Percentiles rank a stretch among this genome's conserved stretches.
Conservation (phyloP, 1,140 invertebrate species). For the Drosophila lowei region DNA sequence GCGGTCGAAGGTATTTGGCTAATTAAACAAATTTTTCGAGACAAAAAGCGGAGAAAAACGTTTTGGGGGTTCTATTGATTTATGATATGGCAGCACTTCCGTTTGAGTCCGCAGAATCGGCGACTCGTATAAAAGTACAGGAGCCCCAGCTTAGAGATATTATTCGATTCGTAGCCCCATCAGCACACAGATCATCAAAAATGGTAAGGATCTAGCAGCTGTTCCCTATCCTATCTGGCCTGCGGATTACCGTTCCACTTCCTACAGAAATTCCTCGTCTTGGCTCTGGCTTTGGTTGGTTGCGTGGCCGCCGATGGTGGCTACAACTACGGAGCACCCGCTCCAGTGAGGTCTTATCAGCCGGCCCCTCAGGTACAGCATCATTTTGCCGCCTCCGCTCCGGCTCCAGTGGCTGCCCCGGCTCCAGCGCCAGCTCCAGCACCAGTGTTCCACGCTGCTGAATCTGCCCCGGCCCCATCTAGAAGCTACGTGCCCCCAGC, state of each 20-base stretch:
- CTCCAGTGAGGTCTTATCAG: slow-evolving; percentile 43
- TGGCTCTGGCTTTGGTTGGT: slow-evolving; percentile 61
- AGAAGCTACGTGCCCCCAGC: slow-evolving; percentile 26
- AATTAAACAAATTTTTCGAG: slow-evolving; percentile 55
- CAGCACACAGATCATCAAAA: slow-evolving; percentile 55
- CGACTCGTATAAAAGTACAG: slow-evolving; percentile 65
- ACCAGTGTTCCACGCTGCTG: slow-evolving; percentile 17
- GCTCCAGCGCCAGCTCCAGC: slow-evolving; percentile 35
- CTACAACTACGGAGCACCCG: slow-evolving; percentile 65
- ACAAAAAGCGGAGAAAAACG: slow-evolving; percentile 37
- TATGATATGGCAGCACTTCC: slow-evolving; percentile 67
- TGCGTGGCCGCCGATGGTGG: slow-evolving; percentile 58
- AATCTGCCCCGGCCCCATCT: slow-evolving; percentile 35
- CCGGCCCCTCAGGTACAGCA: slow-evolving; percentile 30
- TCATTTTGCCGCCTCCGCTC: slow-evolving; percentile 28
- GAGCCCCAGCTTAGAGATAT: slow-evolving; percentile 39
- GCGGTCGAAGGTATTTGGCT: slow-evolving; percentile 41
- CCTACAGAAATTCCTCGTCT: slow-evolving; percentile 55
- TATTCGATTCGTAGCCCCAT: slow-evolving; percentile 59
- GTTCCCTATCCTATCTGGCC: not conserved
- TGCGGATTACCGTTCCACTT: slow-evolving; percentile 9
- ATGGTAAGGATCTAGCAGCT: slow-evolving; percentile 54
- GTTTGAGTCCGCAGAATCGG: slow-evolving; percentile 40
- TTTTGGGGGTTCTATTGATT: slow-evolving; percentile 50
- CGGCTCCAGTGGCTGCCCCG: slow-evolving; percentile 33